These are phyloP conservation scores for Nerophis lumbriciformis DNA, from an alignment of 2,113 vertebrate species.

Conservation along the genomic window DNA sequence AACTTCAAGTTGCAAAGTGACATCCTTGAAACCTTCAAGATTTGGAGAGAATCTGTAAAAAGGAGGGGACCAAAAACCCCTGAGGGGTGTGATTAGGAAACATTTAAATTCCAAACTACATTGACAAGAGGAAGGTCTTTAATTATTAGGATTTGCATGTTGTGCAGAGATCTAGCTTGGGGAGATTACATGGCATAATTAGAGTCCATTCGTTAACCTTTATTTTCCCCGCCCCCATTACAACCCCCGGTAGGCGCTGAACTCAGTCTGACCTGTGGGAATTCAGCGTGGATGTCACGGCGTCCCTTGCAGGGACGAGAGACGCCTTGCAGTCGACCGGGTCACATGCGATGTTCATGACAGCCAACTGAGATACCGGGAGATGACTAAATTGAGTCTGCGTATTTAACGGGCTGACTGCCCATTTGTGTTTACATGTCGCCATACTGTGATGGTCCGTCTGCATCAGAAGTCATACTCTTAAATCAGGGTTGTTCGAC, in stretches of 20 bases:
- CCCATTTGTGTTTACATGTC: no score
- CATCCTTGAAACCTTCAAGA: no score
- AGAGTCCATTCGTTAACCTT: neutral
- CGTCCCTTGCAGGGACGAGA: neutral
- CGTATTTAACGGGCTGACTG: no score
- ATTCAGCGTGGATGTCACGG: neutral
- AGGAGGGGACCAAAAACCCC: no score
- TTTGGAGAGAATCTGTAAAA: no score
- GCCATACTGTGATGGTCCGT: no score
- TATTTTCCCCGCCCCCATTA: neutral
- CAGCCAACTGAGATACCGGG: neutral
- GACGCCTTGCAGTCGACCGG: neutral
- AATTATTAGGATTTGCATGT: neutral
- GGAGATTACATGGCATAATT: neutral
- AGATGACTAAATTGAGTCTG: neutral
- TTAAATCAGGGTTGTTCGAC: no score
- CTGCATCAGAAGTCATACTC: no score
- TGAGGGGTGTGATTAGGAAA: no score
- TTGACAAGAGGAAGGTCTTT: neutral
- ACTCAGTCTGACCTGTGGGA: conserved; percentile 1
- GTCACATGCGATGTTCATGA: neutral
- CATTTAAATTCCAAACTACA: neutral
- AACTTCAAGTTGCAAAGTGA: no score
- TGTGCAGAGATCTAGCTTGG: neutral
- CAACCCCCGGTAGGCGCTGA: neutral